Evolutionary conservation across 2,888 invertebrate genomes (phyloP), one percentile per base, ranked within the genome.

Genomic region (Yponomeuta cagnagella): DNA sequence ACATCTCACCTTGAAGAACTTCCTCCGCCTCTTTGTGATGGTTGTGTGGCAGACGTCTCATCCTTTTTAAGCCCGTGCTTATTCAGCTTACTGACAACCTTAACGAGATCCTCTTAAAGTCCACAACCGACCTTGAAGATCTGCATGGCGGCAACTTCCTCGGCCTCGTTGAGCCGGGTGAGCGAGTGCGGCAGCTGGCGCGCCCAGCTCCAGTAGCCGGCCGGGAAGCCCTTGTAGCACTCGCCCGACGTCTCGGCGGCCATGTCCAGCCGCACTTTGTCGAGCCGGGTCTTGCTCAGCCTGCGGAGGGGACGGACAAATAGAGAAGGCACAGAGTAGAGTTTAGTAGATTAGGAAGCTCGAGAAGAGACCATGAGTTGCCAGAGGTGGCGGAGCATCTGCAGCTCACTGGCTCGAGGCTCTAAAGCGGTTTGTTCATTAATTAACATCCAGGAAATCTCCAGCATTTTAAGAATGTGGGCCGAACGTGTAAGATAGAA

Each of bases 131-230:
- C 91, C 86, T 97, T 96, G 84, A 98, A 98, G 80, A 98, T 96
- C 87, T 96, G 96, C 77, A 97, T 88, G 81, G 97, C 96, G 15
- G 96, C 93, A 76, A 97, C 96, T 81, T 98, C 96, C 77, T 98
- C 97, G 2, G 95, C 95, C 85, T 98, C 98, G 70, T 96, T 95
- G 73, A 98, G 93, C 78, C 96, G 95, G 72, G 96, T 96, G 73
- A 98, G 94, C 78, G 96, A 96, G 87, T 98, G 97, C 2, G 95
- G 94, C 71, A 98, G 89, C 73, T 95, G 94, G 75, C 97, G 95
- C 79, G 96, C 96, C 90, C 98, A 98, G 65, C 97, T 96, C 98
- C 98, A 98, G 90, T 96, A 98, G 31, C 80, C 95, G 74, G 96
- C 95, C 10, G 96, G 95, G 86, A 96, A 97, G 70, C 96, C 96